Evolutionary conservation across 2,113 vertebrate species (phyloP).

Genomic region (Petrocephalus zakoni): DNA sequence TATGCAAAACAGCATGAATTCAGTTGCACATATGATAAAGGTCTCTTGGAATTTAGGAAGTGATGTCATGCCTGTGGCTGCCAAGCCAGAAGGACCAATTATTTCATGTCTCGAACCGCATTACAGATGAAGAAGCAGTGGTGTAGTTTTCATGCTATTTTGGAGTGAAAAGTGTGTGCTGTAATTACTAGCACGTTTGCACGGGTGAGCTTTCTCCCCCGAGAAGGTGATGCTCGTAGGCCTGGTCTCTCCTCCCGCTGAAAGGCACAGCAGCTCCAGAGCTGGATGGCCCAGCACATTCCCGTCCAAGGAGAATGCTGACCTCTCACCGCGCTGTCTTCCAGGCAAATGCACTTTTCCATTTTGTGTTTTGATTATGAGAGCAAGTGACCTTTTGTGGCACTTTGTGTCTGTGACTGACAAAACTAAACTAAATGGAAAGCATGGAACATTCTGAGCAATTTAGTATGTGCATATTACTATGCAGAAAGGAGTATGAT

Average conservation of each 20-base stretch:
- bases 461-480: background rate
- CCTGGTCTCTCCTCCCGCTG: background rate
- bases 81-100: conserved; percentile 42
- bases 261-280: background rate
- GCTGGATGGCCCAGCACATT: background rate
- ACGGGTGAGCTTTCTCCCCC: conserved; percentile 24
- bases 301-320: background rate
- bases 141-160: background rate
- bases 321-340: background rate
- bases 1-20: conserved; percentile 32
- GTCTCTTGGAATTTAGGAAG: conserved; percentile 46
- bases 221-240: conserved; percentile 10
- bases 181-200: conserved; percentile 23
- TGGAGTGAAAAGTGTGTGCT: background rate
- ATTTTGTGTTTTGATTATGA: background rate
- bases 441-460: background rate
- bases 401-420: background rate
- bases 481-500: background rate
- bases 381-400: background rate
- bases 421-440: background rate
- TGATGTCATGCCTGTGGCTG: conserved; percentile 45
- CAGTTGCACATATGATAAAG: conserved; percentile 42
- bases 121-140: conserved; percentile 33
- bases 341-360: background rate
- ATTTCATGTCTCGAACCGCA: conserved; percentile 41